Evolutionary conservation across 2,888 invertebrate genomes (phyloP).

Genomic region (Megalurothrips usitatus): DNA sequence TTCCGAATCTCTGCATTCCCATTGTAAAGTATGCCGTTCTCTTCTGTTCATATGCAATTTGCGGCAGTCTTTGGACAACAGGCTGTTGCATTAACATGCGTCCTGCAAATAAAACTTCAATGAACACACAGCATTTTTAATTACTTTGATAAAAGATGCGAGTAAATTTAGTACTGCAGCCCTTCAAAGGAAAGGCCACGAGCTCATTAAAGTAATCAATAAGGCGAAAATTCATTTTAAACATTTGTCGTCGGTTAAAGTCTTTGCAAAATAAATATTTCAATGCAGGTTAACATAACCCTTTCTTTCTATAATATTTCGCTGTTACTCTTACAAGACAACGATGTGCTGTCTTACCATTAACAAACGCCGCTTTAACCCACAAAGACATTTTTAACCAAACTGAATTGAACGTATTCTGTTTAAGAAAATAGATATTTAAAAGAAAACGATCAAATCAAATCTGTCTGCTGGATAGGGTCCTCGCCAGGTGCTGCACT

Average conservation of each 20-base stretch:
- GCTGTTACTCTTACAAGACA: background rate
- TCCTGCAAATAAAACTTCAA: background rate
- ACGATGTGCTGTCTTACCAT: background rate
- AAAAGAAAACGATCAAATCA: background rate
- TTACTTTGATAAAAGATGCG: background rate
- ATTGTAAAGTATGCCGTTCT: background rate
- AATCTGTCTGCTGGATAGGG: no score
- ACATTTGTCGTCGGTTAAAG: no score
- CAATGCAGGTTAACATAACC: background rate
- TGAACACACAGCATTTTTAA: background rate
- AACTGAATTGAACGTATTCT: background rate
- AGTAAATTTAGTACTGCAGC: background rate
- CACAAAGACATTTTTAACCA: background rate
- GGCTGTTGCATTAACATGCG: background rate
- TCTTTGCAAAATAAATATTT: background rate
- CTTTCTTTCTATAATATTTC: background rate
- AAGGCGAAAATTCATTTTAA: no score
- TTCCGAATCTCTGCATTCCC: background rate
- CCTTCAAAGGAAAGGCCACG: background rate
- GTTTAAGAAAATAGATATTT: background rate
- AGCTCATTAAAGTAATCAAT: background rate
- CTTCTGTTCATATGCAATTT: background rate
- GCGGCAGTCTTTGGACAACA: background rate
- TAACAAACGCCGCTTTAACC: background rate
- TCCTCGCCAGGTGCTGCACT: no score